Evolutionary conservation across 1,140 invertebrate genomes (phyloP).

Genomic region (Drosophila tropicalis): DNA sequence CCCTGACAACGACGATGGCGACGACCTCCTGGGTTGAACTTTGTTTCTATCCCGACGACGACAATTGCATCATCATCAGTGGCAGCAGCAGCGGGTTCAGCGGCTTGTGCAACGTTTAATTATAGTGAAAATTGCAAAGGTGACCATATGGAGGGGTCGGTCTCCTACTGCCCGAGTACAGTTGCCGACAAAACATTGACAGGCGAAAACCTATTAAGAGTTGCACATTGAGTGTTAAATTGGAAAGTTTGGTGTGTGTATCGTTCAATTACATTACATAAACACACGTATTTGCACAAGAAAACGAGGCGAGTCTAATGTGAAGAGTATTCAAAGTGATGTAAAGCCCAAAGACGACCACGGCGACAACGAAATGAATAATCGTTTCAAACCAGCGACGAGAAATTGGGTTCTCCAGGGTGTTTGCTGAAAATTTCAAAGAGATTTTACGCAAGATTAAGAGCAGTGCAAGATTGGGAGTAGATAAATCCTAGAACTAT

Average conservation of each 20-base stretch:
- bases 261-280: not conserved
- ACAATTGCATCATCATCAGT: conserved; percentile 59
- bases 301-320: not conserved
- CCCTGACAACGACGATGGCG: conserved; percentile 7
- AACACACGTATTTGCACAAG: not conserved
- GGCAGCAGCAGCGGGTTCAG: conserved; percentile 14
- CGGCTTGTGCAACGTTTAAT: conserved; percentile 24
- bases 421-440: conserved; percentile 1
- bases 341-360: not conserved
- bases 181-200: conserved; percentile 30
- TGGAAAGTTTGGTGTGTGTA: not conserved
- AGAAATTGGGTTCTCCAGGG: not conserved
- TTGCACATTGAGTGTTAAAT: not conserved
- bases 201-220: conserved; percentile 1
- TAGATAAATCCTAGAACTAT: no score
- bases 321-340: not conserved
- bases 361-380: not conserved
- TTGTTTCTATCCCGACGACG: conserved; percentile 41
- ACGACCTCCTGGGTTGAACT: conserved; percentile 33
- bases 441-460: not conserved
- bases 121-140: conserved; percentile 36
- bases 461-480: not conserved
- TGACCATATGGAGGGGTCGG: not conserved
- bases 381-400: not conserved
- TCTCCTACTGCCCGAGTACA: conserved; percentile 32